phyloP scores from a whole-genome alignment of 2,888 invertebrate genomes.

The Elysia crispata region DNA sequence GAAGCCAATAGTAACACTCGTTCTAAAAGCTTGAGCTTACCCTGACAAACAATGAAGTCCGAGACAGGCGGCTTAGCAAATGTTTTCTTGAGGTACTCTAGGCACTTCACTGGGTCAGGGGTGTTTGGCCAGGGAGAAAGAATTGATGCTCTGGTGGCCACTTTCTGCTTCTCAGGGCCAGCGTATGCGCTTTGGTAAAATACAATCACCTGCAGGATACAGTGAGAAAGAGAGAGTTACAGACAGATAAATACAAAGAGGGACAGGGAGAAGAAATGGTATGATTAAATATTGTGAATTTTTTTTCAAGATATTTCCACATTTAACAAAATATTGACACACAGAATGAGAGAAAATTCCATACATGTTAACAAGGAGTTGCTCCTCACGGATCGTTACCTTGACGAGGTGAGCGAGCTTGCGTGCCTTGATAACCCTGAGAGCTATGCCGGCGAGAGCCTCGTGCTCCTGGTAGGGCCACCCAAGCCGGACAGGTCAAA shows the following conservation, averaged over 20 bases:
- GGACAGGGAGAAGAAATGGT: background rate
- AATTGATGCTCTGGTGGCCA: conserved; percentile 37
- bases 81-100: conserved; percentile 14
- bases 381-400: too few species aligned
- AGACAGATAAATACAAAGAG: too few species aligned
- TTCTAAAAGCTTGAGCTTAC: background rate
- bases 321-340: background rate
- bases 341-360: too few species aligned
- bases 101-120: conserved; percentile 9
- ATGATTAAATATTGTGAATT: background rate
- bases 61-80: background rate
- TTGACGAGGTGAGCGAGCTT: too few species aligned
- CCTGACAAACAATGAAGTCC: conserved; percentile 47
- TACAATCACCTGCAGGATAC: conserved; percentile 30
- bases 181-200: conserved; percentile 43
- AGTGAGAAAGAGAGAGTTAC: too few species aligned
- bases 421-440: too few species aligned
- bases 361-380: too few species aligned
- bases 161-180: conserved; percentile 14
- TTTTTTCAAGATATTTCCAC: background rate
- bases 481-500: too few species aligned
- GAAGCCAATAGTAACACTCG: too few species aligned
- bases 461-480: too few species aligned
- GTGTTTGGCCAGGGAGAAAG: conserved; percentile 45
- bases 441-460: too few species aligned